A percentile compares a stretch with the other conserved stretches of the same genome.
Conservation (phyloP, 1,140 invertebrate genomes). For the Diabrotica undecimpunctata region DNA sequence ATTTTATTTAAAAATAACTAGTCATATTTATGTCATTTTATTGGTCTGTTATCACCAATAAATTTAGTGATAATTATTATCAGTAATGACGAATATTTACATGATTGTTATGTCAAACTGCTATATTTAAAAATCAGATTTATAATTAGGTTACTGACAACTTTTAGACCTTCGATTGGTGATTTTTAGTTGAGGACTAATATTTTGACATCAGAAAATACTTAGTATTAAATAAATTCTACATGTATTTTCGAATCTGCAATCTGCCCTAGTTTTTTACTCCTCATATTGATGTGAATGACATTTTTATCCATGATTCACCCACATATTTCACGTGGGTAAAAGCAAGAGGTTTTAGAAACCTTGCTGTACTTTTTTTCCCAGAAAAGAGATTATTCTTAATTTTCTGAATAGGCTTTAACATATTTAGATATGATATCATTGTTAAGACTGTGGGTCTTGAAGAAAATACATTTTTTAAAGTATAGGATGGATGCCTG, state of each 20-base stretch:
- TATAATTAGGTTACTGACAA: slow-evolving; percentile 36
- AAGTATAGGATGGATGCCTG: not conserved
- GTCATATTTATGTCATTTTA: too few species aligned
- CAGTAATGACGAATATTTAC: slow-evolving; percentile 18
- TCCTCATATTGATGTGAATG: not conserved
- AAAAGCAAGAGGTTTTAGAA: not conserved
- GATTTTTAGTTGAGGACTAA: too few species aligned
- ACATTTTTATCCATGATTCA: not conserved
- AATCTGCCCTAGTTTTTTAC: too few species aligned
- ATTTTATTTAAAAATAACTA: too few species aligned
- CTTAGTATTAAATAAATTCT: too few species aligned
- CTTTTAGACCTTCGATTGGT: slow-evolving; percentile 19
- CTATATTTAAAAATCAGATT: slow-evolving; percentile 27
- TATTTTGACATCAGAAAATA: too few species aligned
- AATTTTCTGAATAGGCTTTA: not conserved
- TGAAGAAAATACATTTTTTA: not conserved
- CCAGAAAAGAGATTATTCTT: not conserved
- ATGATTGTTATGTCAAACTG: slow-evolving; percentile 23
- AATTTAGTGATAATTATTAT: not conserved
- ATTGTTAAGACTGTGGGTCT: not conserved
- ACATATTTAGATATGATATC: not conserved
- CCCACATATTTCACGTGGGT: not conserved
- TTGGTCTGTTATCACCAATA: too few species aligned
- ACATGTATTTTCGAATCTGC: too few species aligned
- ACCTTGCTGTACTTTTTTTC: not conserved